Conservation (phyloP, 2,113 vertebrate genomes). For the Stegastes partitus region DNA sequence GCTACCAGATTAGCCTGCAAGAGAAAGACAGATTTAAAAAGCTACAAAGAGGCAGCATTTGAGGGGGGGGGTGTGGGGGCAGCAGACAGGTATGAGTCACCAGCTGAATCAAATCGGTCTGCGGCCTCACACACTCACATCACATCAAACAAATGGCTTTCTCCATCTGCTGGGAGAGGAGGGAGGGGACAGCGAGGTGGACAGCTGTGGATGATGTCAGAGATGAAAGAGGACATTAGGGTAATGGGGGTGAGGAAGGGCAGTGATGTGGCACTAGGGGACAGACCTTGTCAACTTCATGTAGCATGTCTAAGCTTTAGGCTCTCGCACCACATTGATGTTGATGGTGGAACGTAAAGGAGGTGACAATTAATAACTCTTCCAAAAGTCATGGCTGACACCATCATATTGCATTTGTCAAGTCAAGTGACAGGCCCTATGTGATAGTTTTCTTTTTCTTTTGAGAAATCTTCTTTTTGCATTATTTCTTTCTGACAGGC, state of each 20-base stretch:
- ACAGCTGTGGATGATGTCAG: conserved; percentile 68
- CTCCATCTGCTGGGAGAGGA: conserved; percentile 53
- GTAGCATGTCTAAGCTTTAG: conserved; percentile 34
- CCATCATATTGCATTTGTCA: background rate
- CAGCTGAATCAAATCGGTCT: conserved; percentile 19
- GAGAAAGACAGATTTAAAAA: conserved; percentile 25
- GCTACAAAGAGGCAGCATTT: background rate
- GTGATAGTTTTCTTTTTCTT: background rate
- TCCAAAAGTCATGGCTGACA: background rate
- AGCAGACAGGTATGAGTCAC: conserved; percentile 64
- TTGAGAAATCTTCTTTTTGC: too few species aligned
- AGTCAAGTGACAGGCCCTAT: background rate
- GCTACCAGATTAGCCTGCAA: conserved; percentile 96
- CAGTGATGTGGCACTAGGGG: conserved; percentile 4
- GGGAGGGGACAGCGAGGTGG: conserved; percentile 41
- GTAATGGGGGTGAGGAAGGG: conserved; percentile 36
- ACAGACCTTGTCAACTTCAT: conserved; percentile 29
- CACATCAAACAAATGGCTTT: conserved; percentile 58
- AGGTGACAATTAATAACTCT: background rate
- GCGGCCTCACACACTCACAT: conserved; percentile 42
- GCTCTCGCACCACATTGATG: background rate
- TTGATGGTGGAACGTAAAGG: background rate
- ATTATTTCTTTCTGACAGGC: too few species aligned
- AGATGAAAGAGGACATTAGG: conserved; percentile 47
- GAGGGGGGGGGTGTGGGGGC: background rate